phyloP scores from a whole-genome alignment of 2,113 vertebrate species.

The Pangasianodon gigas region DNA sequence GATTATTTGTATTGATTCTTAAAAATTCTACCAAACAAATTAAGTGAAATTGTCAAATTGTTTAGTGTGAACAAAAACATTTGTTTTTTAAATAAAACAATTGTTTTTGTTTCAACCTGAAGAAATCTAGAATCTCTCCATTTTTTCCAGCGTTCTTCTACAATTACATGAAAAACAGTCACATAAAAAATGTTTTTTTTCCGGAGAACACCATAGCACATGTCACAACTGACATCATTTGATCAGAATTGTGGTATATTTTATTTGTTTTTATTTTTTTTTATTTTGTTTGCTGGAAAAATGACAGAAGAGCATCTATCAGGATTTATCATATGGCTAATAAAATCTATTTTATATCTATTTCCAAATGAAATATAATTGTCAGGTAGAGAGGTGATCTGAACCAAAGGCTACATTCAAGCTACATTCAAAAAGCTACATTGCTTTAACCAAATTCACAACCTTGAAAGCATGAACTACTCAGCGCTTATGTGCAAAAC shows the following conservation, averaged over 20 bases:
- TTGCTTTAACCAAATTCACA: not conserved
- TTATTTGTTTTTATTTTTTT: not conserved
- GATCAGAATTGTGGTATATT: not conserved
- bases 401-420: not conserved
- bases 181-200: not conserved
- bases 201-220: not conserved
- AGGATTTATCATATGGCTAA: not conserved
- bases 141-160: not conserved
- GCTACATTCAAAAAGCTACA: not conserved
- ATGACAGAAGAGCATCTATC: not conserved
- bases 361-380: not conserved
- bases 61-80: not conserved
- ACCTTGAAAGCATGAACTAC: not conserved
- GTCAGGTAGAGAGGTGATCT: not conserved
- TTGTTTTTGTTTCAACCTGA: not conserved
- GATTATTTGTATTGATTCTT: not conserved
- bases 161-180: not conserved
- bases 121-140: not conserved
- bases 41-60: not conserved
- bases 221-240: not conserved
- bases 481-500: conserved; percentile 29
- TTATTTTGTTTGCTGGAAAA: not conserved
- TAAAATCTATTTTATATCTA: not conserved
- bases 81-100: not conserved
- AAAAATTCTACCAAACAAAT: not conserved